Percentiles rank a stretch among this genome's conserved stretches.
phyloP scores from a whole-genome alignment of 2,113 vertebrate genomes.

The Pantherophis guttatus region DNA sequence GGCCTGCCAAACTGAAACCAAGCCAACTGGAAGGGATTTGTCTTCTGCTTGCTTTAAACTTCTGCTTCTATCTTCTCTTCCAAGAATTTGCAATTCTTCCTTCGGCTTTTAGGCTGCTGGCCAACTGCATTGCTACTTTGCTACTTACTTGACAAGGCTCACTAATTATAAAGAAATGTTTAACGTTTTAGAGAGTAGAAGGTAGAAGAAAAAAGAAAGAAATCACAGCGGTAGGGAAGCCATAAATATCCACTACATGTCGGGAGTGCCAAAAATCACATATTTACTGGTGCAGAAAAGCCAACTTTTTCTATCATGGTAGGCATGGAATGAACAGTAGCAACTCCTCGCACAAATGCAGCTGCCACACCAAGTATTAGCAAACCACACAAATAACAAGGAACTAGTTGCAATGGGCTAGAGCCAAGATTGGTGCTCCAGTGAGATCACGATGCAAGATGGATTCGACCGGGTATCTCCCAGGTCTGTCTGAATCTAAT shows the following conservation, averaged over 20 bases:
- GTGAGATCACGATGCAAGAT: neutral
- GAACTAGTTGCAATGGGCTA: neutral
- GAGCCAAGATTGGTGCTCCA: neutral
- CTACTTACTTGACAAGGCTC: constrained; percentile 54
- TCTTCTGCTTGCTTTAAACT: constrained; percentile 61
- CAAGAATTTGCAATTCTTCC: constrained; percentile 60
- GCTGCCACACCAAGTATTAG: neutral
- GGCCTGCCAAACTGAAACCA: constrained; percentile 43
- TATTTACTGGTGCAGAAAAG: neutral
- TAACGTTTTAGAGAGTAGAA: constrained; percentile 16
- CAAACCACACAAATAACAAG: neutral
- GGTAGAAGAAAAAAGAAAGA: constrained; percentile 42
- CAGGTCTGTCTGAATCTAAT: neutral
- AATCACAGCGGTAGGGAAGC: constrained; percentile 32
- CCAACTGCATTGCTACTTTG: constrained; percentile 48
- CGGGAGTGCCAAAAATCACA: neutral
- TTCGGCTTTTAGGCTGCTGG: constrained; percentile 54
- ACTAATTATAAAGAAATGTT: constrained; percentile 60
- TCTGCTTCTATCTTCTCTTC: constrained; percentile 57
- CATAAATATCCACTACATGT: constrained; percentile 9
- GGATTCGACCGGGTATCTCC: neutral
- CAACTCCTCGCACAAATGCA: neutral
- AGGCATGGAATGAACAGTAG: neutral
- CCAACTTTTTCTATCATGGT: neutral
- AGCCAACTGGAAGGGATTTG: constrained; percentile 55